Conservation (phyloP, 2,113 vertebrate genomes). For the Dicaeum eximium region DNA sequence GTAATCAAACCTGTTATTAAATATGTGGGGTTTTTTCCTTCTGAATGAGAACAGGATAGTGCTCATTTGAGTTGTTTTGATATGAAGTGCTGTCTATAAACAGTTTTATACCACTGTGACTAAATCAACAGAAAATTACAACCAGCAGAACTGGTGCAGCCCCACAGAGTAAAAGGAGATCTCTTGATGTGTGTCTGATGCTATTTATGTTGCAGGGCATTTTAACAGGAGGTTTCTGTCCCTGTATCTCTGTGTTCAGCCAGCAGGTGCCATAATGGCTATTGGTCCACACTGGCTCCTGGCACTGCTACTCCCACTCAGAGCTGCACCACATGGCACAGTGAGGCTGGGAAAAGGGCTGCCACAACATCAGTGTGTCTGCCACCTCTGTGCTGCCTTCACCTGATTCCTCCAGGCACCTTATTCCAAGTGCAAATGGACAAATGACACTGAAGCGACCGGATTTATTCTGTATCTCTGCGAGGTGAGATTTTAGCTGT, state of each 20-base stretch:
- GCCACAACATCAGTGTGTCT: not conserved
- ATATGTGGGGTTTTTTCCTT: not conserved
- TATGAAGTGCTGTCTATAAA: not conserved
- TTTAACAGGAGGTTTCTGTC: not conserved
- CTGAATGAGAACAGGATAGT: not conserved
- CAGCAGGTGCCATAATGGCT: not conserved
- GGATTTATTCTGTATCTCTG: not conserved
- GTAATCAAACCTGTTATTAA: not conserved
- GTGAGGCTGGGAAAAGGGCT: not conserved
- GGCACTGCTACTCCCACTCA: not conserved
- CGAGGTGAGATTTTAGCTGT: not conserved
- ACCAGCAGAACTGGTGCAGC: not conserved
- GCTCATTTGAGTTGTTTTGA: not conserved
- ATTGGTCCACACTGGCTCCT: not conserved
- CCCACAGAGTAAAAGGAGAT: not conserved
- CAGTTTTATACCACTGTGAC: not conserved
- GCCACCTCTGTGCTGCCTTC: not conserved
- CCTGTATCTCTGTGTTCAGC: not conserved
- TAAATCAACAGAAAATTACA: not conserved
- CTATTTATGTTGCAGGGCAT: not conserved
- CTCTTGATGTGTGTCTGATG: not conserved
- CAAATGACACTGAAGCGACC: not conserved
- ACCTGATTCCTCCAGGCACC: not conserved
- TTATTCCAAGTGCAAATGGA: not conserved
- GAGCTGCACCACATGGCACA: fast-evolving